phyloP scores from a whole-genome alignment of 1,140 invertebrate species.

The Lasioglossum baleicum region DNA sequence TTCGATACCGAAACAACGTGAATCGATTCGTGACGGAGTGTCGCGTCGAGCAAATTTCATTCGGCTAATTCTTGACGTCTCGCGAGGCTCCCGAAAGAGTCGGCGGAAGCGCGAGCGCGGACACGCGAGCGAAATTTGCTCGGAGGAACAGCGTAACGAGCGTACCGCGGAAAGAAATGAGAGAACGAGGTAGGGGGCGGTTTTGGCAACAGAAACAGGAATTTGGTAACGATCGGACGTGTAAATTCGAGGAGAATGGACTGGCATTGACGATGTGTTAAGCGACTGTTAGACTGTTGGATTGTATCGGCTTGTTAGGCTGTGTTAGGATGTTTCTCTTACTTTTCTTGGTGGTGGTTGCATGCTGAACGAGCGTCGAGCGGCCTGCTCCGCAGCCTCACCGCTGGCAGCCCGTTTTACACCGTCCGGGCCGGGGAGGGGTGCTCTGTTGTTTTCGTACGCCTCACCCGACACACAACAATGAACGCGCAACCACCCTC shows the following conservation, averaged over 20 bases:
- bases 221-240: neutral
- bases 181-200: no score
- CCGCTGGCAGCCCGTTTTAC: conserved; percentile 65
- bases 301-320: no score
- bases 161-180: neutral
- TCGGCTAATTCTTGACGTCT: neutral
- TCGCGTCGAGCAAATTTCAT: neutral
- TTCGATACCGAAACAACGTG: neutral
- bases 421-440: conserved; percentile 45
- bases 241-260: neutral
- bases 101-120: neutral
- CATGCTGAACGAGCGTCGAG: conserved; percentile 80
- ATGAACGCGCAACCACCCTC: conserved; percentile 57
- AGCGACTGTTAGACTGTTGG: no score
- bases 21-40: neutral
- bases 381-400: conserved; percentile 59
- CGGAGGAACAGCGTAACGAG: neutral
- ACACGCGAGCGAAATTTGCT: neutral
- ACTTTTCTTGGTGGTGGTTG: conserved; percentile 89
- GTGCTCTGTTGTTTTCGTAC: conserved; percentile 62
- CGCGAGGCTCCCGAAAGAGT: neutral
- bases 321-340: conserved; percentile 64
- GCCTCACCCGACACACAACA: conserved; percentile 54
- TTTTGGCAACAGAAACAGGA: no score
- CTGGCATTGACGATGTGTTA: neutral